Conservation (phyloP, 2,888 invertebrate genomes). For the Notodonta dromedarius region DNA sequence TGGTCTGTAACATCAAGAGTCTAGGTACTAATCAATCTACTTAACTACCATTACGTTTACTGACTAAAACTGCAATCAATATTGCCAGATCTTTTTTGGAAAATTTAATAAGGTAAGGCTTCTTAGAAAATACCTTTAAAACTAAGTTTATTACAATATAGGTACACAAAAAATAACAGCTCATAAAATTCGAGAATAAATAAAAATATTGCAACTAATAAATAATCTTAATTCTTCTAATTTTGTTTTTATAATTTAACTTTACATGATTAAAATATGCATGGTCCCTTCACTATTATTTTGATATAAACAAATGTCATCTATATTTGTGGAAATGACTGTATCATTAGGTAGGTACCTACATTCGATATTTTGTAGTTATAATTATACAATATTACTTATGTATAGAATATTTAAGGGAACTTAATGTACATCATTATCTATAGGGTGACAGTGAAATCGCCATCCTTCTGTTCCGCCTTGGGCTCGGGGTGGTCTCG, state of each 20-base stretch:
- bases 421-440: background rate
- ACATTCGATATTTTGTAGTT: background rate
- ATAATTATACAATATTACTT: background rate
- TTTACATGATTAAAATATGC: too few species aligned
- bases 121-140: background rate
- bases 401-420: background rate
- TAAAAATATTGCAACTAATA: background rate
- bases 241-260: too few species aligned
- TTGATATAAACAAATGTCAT: too few species aligned
- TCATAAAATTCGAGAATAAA: background rate
- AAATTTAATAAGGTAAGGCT: conserved; percentile 8
- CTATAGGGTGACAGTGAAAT: conserved; percentile 77
- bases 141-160: background rate
- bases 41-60: background rate
- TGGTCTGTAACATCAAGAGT: conserved; percentile 25
- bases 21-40: conserved; percentile 14
- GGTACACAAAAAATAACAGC: background rate
- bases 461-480: conserved; percentile 72
- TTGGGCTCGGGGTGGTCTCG: conserved; percentile 60
- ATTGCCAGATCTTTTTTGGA: conserved; percentile 29
- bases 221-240: too few species aligned
- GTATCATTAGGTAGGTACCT: too few species aligned
- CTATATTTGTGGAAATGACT: too few species aligned
- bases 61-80: conserved; percentile 7
- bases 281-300: too few species aligned